Base-by-base conservation (phyloP, 1,140 invertebrate species). In the Ruditapes philippinarum region DNA sequence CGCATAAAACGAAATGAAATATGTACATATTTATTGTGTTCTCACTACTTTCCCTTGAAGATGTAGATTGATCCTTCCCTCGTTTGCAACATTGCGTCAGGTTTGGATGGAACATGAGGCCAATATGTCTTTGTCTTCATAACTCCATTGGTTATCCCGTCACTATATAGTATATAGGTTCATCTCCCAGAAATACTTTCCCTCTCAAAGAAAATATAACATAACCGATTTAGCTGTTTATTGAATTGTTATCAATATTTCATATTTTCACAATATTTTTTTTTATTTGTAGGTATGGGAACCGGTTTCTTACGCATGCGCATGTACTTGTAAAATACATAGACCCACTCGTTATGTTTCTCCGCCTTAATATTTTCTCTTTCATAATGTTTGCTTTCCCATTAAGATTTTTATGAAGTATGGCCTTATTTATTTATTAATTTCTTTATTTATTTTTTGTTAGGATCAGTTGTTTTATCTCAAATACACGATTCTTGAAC, bases 181-280 rank as follows among this genome's bases (percentile, higher is more conserved):
- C 22, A 82, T 5, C 60, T 82, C 57, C 80, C 57, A 82, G 54
- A 82, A 82, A 65, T 82, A 68, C 54, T 82, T 65, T 9, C 80
- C 60, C 80, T 82, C n/a, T n/a, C n/a, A n/a, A n/a, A n/a, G n/a
- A n/a, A n/a, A n/a, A n/a, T n/a, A n/a, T n/a, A n/a, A n/a, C n/a
- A n/a, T n/a, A n/a, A n/a, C n/a, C n/a, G n/a, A n/a, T n/a, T n/a
- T n/a, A n/a, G n/a, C n/a, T n/a, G n/a, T n/a, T n/a, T n/a, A n/a
- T n/a, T n/a, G n/a, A n/a, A n/a, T n/a, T n/a, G n/a, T n/a, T n/a
- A n/a, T n/a, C n/a, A n/a, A n/a, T n/a, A n/a, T n/a, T n/a, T n/a
- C n/a, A n/a, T n/a, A n/a, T n/a, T n/a, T n/a, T n/a, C n/a, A n/a
- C 42, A 14, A 45, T 45, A 14, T 45, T 45, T 45, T 5, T 45